These are phyloP conservation scores for Troides aeacus DNA, from an alignment of 2,888 invertebrate species.

Conservation along the genomic window DNA sequence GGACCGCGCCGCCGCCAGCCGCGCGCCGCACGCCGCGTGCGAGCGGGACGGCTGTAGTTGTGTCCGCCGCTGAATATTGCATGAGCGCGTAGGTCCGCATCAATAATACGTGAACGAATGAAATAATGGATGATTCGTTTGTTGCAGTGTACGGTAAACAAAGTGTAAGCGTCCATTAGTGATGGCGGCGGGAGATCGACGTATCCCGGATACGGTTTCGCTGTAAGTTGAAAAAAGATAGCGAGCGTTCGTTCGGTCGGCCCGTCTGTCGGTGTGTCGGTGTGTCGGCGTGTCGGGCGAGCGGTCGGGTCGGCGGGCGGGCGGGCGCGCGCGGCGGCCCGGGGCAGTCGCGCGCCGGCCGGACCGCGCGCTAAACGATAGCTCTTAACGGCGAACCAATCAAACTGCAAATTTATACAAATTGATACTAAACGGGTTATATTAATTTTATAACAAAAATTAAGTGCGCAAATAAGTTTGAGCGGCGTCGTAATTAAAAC, in stretches of 20 bases:
- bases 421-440: slow-evolving; percentile 80
- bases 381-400: slow-evolving; percentile 78
- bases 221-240: slow-evolving; percentile 49
- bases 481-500: slow-evolving; percentile 75
- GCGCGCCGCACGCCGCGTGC: slow-evolving; percentile 10
- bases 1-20: slow-evolving; percentile 41
- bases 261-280: slow-evolving; percentile 9
- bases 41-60: slow-evolving; percentile 52
- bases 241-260: slow-evolving; percentile 38
- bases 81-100: slow-evolving; percentile 71
- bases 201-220: slow-evolving; percentile 37
- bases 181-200: slow-evolving; percentile 54
- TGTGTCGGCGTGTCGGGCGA: too few species aligned
- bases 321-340: slow-evolving; percentile 24
- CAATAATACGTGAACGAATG: slow-evolving; percentile 80
- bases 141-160: slow-evolving; percentile 79
- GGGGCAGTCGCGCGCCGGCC: slow-evolving; percentile 71
- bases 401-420: slow-evolving; percentile 79
- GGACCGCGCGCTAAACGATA: slow-evolving; percentile 78
- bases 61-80: slow-evolving; percentile 65
- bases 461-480: slow-evolving; percentile 80
- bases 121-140: slow-evolving; percentile 81
- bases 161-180: slow-evolving; percentile 77
- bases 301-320: slow-evolving; percentile 33
- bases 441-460: slow-evolving; percentile 81